phyloP scores from a whole-genome alignment of 2,888 invertebrate species.

The Isoperla grammatica region DNA sequence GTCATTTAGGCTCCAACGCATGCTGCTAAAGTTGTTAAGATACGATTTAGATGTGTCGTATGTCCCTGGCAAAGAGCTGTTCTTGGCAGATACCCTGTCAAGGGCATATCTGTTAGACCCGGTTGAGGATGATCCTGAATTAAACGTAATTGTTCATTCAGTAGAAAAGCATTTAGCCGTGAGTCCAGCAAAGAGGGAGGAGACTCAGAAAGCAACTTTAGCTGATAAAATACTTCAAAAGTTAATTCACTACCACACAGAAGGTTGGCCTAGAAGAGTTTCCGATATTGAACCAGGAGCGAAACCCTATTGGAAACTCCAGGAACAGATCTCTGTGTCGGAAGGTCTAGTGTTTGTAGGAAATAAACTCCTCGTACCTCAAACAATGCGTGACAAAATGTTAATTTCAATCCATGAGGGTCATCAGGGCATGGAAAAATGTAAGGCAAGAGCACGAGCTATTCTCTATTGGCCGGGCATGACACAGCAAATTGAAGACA shows the following conservation, averaged over 20 bases:
- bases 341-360: constrained; percentile 10
- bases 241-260: background rate
- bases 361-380: background rate
- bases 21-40: constrained; percentile 3
- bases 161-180: constrained; percentile 13
- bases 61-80: constrained; percentile 15
- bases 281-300: background rate
- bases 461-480: constrained; percentile 17
- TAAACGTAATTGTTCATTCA: constrained; percentile 11
- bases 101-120: constrained; percentile 2
- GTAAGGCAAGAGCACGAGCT: constrained; percentile 6
- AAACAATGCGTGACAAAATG: background rate
- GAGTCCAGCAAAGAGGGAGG: constrained; percentile 3
- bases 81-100: constrained; percentile 16
- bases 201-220: constrained; percentile 1
- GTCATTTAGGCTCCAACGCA: constrained; percentile 6
- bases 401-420: background rate
- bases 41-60: constrained; percentile 13
- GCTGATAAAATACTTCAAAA: background rate
- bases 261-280: constrained; percentile 8
- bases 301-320: background rate
- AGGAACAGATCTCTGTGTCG: background rate
- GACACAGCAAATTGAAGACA: constrained; percentile 5
- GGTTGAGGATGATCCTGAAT: constrained; percentile 16
- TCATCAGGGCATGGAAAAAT: constrained; percentile 15